Evolutionary conservation across 2,797 vertebrate species (phyloP).

Genomic region (Chelon auratus): DNA sequence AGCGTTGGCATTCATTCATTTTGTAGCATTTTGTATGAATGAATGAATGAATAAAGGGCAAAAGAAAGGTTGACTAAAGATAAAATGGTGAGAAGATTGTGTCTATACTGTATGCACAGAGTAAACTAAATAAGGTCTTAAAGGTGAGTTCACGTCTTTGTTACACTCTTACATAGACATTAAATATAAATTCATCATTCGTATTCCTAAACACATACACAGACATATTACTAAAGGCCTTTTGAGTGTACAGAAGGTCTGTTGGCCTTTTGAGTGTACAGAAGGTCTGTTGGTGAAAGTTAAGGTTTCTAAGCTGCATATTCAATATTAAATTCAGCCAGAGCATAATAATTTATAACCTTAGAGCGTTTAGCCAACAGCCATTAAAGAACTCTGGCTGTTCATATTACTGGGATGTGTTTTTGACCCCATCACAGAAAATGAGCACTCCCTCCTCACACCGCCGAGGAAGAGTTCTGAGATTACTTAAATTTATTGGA

Average conservation of each 20-base stretch:
- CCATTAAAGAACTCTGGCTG: slow-evolving; percentile 21
- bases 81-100: neutral
- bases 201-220: slow-evolving; percentile 1
- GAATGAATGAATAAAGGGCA: slow-evolving; percentile 11
- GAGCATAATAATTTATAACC: slow-evolving; percentile 13
- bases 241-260: neutral
- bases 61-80: neutral
- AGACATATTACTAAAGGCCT: neutral
- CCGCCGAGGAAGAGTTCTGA: no score
- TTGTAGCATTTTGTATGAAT: slow-evolving; percentile 34
- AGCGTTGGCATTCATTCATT: slow-evolving; percentile 27
- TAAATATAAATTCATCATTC: slow-evolving; percentile 20
- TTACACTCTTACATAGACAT: slow-evolving; percentile 14
- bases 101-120: slow-evolving; percentile 4
- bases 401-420: slow-evolving; percentile 23
- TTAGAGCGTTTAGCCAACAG: neutral
- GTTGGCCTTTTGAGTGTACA: neutral
- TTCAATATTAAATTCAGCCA: slow-evolving; percentile 15
- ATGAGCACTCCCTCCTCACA: neutral
- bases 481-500: no score
- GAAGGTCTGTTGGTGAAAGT: neutral
- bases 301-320: neutral
- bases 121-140: slow-evolving; percentile 7
- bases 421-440: slow-evolving; percentile 14
- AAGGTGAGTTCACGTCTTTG: slow-evolving; percentile 6